Evolutionary conservation across 2,113 vertebrate species (phyloP).

Genomic region (Tetrao urogallus): DNA sequence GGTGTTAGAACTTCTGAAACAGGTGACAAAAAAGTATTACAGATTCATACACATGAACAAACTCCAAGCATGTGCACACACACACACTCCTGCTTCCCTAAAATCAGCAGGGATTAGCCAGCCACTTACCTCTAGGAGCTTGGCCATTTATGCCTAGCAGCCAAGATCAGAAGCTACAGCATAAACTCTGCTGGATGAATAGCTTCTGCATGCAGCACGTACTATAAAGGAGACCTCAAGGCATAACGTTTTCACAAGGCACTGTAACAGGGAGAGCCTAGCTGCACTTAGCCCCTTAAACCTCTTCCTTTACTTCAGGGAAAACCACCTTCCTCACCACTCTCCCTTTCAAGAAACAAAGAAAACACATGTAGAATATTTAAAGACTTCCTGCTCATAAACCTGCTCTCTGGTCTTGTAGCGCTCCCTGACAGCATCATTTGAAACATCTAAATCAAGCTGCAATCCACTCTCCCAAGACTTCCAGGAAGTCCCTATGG

Average conservation of each 20-base stretch:
- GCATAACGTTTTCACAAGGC: background rate
- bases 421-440: background rate
- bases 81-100: background rate
- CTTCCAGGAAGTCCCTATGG: fast-evolving
- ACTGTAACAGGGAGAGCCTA: background rate
- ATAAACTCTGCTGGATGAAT: background rate
- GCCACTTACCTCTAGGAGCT: background rate
- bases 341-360: background rate
- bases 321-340: background rate
- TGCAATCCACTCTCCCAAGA: fast-evolving
- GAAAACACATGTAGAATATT: background rate
- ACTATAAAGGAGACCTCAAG: background rate
- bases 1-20: background rate
- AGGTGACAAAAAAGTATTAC: background rate
- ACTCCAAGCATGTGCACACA: background rate
- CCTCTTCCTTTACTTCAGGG: background rate
- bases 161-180: background rate
- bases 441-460: background rate
- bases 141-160: background rate
- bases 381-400: background rate
- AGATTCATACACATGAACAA: fast-evolving
- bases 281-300: background rate
- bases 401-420: fast-evolving
- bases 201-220: background rate
- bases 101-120: background rate